phyloP scores from a whole-genome alignment of 2,797 vertebrate genomes.

The Parambassis ranga region DNA sequence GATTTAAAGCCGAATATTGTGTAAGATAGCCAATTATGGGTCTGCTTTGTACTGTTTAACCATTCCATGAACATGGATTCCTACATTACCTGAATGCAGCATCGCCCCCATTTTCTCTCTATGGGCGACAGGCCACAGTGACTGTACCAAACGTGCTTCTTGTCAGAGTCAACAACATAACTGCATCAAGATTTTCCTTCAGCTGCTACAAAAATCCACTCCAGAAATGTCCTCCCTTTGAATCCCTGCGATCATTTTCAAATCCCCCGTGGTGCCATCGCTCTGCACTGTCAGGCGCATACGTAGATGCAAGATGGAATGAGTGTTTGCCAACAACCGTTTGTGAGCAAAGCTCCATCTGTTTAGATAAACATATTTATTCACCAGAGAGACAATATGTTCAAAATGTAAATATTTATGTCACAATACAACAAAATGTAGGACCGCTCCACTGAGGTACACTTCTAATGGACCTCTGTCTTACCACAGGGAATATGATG shows the following conservation, averaged over 20 bases:
- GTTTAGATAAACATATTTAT: background rate
- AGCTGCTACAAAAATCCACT: background rate
- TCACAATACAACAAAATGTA: too few relatives aligned
- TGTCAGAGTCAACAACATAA: background rate
- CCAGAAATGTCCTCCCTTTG: background rate
- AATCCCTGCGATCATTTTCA: conserved; percentile 5
- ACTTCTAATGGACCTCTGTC: background rate
- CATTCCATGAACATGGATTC: too few relatives aligned
- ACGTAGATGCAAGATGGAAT: conserved; percentile 21
- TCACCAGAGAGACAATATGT: background rate
- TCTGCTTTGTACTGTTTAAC: too few relatives aligned
- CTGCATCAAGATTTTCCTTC: background rate
- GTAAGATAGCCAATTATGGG: too few relatives aligned
- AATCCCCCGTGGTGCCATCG: background rate
- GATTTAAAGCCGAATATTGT: too few relatives aligned
- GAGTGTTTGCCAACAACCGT: conserved; percentile 20
- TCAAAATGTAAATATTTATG: too few relatives aligned
- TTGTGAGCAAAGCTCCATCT: background rate
- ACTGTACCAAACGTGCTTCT: conserved; percentile 14
- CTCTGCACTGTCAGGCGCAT: conserved; percentile 10
- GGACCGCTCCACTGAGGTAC: background rate
- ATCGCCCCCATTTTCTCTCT: conserved; percentile 49
- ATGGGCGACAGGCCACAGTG: conserved; percentile 9
- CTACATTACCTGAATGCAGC: conserved; percentile 39
- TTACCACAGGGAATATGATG: background rate